Evolutionary conservation across 2,797 vertebrate species (phyloP), one percentile per base, ranked within the genome.

Genomic region (Aldrovandia affinis): DNA sequence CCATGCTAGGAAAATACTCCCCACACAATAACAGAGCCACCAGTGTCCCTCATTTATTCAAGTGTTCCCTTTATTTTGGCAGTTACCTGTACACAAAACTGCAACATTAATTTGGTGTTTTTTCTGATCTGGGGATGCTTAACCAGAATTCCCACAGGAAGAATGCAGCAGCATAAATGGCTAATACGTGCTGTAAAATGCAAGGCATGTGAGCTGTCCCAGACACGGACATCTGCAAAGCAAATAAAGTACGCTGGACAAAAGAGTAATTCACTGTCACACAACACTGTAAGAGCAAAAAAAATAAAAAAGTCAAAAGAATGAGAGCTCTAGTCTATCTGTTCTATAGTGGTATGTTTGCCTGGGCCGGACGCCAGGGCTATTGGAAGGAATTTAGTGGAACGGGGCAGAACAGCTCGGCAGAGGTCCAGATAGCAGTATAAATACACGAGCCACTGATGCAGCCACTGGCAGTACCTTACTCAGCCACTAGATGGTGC

Each of bases 401-500:
- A 73, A 25, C 20, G 42, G 30, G 20, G 25, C 52, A 4, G 1
- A 22, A 44, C 47, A 75, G 70, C 75, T 57, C 15, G 75, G 82
- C 68, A 57, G 55, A 57, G 54, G 14, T 61, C 36, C 52, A 73
- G 50, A 39, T 59, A 83, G 10, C 18, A 39, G 73, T n/a, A 25
- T 68, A 77, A 83, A 77, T 36, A 83, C 39, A 77, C 20, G 42
- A 73, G 75, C 22, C 70, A 15, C 47, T 54, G 65, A 50, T 77
- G 70, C 25, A 28, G 14, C 6, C 22, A 9, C 3, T 89, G 1
- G 83, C 9, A 90, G 78, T 7, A 85, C 85, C 83, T 79, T 59
- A 25, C 59, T 25, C 78, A 59, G 80, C 90, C 93, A 92, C 93
- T 87, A 93, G 92, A 86, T 86, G 94, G 85, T 88, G 86, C 80